These are phyloP conservation scores for Euglossa dilemma DNA, from an alignment of 1,140 invertebrate genomes.

Conservation along the genomic window DNA sequence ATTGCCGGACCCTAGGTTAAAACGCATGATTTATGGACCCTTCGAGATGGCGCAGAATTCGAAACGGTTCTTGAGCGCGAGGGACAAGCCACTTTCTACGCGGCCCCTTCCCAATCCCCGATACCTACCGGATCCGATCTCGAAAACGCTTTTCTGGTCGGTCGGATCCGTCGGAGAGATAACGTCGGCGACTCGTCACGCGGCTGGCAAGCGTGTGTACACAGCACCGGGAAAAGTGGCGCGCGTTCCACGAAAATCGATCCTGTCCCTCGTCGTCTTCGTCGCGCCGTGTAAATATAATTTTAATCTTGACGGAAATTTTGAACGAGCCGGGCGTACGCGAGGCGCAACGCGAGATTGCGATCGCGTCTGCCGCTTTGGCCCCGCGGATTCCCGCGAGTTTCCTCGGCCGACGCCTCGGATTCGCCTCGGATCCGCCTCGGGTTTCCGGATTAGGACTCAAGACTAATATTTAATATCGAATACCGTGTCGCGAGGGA, in stretches of 20 bases:
- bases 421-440: background rate
- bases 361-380: background rate
- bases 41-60: background rate
- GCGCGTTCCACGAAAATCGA: constrained; percentile 25
- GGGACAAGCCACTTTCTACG: background rate
- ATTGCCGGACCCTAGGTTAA: constrained; percentile 58
- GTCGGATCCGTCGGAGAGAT: constrained; percentile 22
- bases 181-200: constrained; percentile 42
- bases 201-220: constrained; percentile 13
- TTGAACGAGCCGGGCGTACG: background rate
- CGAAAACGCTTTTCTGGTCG: background rate
- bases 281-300: constrained; percentile 37
- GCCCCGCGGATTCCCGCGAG: background rate
- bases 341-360: constrained; percentile 8
- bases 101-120: background rate
- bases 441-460: background rate
- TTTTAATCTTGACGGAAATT: constrained; percentile 46
- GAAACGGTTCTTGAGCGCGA: constrained; percentile 4
- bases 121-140: background rate
- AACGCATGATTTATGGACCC: constrained; percentile 71
- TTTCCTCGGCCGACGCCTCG: constrained; percentile 7
- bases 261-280: background rate
- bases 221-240: constrained; percentile 48
- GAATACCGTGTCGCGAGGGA: background rate
- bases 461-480: constrained; percentile 25